Evolutionary conservation across 1,140 invertebrate species (phyloP).

Genomic region (Pogonognathellus flavescens): DNA sequence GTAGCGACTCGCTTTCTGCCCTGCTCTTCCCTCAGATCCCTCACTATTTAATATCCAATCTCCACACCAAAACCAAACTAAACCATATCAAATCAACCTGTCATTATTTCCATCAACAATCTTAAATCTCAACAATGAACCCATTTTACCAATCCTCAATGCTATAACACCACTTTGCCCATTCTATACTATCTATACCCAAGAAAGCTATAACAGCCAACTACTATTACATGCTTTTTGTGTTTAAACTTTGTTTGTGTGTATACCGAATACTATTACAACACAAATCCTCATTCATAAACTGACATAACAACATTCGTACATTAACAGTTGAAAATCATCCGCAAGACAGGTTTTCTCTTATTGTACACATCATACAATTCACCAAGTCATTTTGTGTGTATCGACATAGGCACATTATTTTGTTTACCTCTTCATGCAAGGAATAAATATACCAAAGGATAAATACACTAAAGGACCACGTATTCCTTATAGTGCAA

Average conservation of each 20-base stretch:
- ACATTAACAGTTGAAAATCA: slow-evolving; percentile 21
- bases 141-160: background rate
- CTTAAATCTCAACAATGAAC: background rate
- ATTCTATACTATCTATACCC: no score
- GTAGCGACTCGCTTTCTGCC: background rate
- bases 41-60: no score
- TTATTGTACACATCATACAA: no score
- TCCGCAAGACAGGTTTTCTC: slow-evolving; percentile 1
- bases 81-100: slow-evolving; percentile 1
- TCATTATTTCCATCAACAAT: background rate
- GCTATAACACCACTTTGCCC: background rate
- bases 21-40: background rate
- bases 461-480: background rate
- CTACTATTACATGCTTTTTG: no score
- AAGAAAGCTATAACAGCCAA: no score
- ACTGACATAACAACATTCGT: slow-evolving; percentile 3
- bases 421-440: no score
- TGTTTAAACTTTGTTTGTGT: no score
- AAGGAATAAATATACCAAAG: no score
- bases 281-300: no score
- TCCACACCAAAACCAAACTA: background rate
- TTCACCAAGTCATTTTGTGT: no score
- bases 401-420: no score
- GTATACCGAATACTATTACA: no score
- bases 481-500: slow-evolving; percentile 10